Evolutionary conservation across 2,113 vertebrate species (phyloP).

Genomic region (Misgurnus anguillicaudatus): DNA sequence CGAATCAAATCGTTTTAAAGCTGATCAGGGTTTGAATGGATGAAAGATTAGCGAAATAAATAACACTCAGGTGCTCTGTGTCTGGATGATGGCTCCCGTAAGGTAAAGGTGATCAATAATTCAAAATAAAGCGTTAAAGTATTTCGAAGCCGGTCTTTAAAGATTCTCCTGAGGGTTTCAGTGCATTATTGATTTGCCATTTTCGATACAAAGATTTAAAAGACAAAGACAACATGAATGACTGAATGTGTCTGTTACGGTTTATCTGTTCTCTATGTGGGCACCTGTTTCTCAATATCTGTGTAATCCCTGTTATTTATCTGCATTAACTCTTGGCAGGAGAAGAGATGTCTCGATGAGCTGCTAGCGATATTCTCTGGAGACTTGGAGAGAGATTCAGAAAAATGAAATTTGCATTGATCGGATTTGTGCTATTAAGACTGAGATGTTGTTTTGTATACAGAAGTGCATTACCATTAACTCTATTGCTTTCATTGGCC

Average conservation of each 20-base stretch:
- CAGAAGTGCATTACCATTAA: background rate
- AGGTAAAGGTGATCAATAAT: background rate
- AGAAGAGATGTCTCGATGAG: background rate
- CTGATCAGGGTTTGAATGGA: too few species aligned
- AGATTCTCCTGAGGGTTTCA: background rate
- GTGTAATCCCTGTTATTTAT: background rate
- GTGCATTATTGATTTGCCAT: background rate
- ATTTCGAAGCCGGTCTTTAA: background rate
- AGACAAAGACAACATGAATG: background rate
- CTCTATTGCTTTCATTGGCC: conserved; percentile 5
- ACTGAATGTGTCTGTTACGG: background rate
- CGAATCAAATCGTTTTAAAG: too few species aligned
- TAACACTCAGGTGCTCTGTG: background rate
- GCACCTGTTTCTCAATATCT: background rate
- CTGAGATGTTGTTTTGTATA: conserved; percentile 20
- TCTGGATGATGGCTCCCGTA: too few species aligned
- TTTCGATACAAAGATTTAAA: background rate
- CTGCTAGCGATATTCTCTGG: conserved; percentile 12
- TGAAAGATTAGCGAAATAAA: too few species aligned
- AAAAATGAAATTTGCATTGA: conserved; percentile 21
- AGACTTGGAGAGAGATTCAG: conserved; percentile 12
- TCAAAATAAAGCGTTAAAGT: background rate
- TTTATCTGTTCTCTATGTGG: background rate
- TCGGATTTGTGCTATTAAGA: background rate
- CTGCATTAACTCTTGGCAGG: conserved; percentile 1